Evolutionary conservation across 1,140 invertebrate species (phyloP).

Genomic region (Ylistrum balloti): DNA sequence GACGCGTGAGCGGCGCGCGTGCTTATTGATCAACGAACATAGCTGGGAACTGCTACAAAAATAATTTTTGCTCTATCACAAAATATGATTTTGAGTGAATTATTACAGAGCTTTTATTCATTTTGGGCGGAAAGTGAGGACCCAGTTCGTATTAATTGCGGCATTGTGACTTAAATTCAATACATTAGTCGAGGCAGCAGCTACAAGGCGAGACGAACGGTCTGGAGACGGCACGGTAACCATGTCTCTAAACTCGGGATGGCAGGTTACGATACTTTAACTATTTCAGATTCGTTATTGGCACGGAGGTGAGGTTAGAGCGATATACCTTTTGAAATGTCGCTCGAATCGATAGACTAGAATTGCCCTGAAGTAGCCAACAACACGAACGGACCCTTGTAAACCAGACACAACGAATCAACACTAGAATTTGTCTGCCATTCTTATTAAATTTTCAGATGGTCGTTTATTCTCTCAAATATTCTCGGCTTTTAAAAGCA

Average conservation of each 20-base stretch:
- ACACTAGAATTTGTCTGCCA: not conserved
- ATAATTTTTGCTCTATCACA: conserved; percentile 30
- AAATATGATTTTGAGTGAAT: conserved; percentile 30
- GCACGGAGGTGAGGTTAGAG: conserved; percentile 5
- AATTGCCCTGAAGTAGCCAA: not conserved
- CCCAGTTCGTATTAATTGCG: conserved; percentile 16
- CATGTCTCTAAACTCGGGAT: not conserved
- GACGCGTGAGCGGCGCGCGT: conserved; percentile 34
- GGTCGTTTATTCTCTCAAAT: no score
- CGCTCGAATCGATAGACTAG: not conserved
- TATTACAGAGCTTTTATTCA: conserved; percentile 34
- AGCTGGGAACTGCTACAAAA: conserved; percentile 37
- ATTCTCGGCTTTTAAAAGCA: no score
- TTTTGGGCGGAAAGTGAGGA: not conserved
- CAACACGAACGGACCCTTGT: no score
- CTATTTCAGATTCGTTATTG: conserved; percentile 21
- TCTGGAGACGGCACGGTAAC: not conserved
- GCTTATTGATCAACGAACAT: conserved; percentile 28
- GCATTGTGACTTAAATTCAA: conserved; percentile 39
- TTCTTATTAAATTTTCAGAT: not conserved
- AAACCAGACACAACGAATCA: no score
- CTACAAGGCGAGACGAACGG: not conserved
- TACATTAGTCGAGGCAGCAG: not conserved
- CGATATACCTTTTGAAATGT: conserved; percentile 7
- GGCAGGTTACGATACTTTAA: conserved; percentile 17